Percentiles rank a stretch among this genome's conserved stretches.
These are phyloP conservation scores for Lasioglossum villosulum DNA, from an alignment of 2,888 invertebrate genomes.

Conservation along the genomic window DNA sequence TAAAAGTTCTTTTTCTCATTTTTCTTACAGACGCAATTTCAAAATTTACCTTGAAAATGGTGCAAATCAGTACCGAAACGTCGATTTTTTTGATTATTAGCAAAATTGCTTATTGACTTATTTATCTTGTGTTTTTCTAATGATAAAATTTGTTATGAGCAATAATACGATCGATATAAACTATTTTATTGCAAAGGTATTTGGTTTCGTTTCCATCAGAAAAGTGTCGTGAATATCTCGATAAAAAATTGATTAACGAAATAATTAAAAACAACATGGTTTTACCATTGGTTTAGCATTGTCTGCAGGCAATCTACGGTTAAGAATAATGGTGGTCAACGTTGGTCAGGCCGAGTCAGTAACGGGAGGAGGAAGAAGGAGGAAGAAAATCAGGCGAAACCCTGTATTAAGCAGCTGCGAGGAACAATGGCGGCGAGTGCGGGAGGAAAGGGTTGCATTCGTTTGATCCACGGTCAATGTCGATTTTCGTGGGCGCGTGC, in stretches of 20 bases:
- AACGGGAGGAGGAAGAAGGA: not conserved
- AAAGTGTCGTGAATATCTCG: too few relatives aligned
- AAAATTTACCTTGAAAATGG: too few relatives aligned
- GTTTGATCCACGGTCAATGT: slow-evolving; percentile 64
- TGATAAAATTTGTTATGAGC: too few relatives aligned
- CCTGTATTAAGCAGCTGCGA: slow-evolving; percentile 60
- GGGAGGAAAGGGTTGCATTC: slow-evolving; percentile 55
- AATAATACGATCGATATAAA: too few relatives aligned
- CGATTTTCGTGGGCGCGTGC: slow-evolving; percentile 66
- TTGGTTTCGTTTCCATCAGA: too few relatives aligned
- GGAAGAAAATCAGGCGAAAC: slow-evolving; percentile 4
- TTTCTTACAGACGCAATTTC: too few relatives aligned
- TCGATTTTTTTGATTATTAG: too few relatives aligned
- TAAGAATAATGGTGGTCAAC: not conserved
- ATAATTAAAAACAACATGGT: not conserved
- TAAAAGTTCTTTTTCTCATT: too few relatives aligned
- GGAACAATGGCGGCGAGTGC: slow-evolving; percentile 21
- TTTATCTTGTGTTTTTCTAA: too few relatives aligned
- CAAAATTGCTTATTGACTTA: too few relatives aligned
- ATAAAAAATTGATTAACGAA: not conserved
- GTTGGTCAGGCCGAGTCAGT: not conserved
- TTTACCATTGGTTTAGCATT: not conserved
- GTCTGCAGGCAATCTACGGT: not conserved
- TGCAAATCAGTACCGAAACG: too few relatives aligned
- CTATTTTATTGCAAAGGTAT: too few relatives aligned